Evolutionary conservation across 2,113 vertebrate genomes (phyloP).

Genomic region (Vicugna pacos): DNA sequence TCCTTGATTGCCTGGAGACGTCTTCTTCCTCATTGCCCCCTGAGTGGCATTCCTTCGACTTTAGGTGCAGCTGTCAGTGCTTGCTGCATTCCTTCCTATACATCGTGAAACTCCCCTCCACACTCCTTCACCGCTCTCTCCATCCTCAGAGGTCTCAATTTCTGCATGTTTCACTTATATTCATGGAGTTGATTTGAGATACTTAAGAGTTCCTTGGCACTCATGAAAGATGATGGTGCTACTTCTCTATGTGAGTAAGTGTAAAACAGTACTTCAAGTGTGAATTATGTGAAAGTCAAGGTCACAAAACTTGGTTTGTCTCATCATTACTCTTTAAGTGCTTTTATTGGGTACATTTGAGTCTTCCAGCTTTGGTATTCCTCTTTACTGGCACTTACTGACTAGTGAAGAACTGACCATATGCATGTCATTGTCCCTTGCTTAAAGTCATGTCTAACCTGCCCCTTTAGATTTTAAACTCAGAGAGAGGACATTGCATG

Average conservation of each 20-base stretch:
- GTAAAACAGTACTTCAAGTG: neutral
- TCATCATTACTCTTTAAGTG: neutral
- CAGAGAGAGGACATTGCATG: neutral
- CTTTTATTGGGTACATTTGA: neutral
- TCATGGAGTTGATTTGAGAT: neutral
- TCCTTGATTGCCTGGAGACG: neutral
- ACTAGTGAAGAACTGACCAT: neutral
- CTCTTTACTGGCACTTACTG: neutral
- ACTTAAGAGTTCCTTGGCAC: neutral
- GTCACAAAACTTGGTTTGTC: neutral
- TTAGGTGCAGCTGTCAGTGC: neutral
- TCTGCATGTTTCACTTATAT: neutral
- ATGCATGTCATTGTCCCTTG: neutral
- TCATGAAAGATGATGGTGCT: neutral
- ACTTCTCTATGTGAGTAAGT: neutral
- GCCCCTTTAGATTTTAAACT: constrained; percentile 52
- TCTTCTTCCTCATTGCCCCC: neutral
- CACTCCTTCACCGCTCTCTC: neutral
- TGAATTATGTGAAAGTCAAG: neutral
- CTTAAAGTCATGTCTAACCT: neutral
- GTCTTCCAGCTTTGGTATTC: neutral
- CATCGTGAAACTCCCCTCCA: neutral
- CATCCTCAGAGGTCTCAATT: neutral
- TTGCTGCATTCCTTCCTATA: neutral
- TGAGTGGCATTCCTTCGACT: neutral